These are phyloP conservation scores for Crossocerus cetratus DNA, from an alignment of 2,888 invertebrate genomes.

Conservation along the genomic window DNA sequence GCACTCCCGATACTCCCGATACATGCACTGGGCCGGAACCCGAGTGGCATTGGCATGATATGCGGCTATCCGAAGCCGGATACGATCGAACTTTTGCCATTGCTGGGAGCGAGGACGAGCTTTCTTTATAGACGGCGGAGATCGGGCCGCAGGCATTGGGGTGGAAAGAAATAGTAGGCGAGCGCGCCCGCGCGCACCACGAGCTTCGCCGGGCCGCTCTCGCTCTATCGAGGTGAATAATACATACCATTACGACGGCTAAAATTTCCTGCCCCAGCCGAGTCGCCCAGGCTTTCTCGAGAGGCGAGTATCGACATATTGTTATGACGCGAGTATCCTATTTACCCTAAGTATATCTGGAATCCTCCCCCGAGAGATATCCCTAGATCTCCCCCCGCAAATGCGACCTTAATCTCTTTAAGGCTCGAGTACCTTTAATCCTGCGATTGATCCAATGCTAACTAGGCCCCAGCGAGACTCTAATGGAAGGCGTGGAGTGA, in stretches of 20 bases:
- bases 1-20: not conserved
- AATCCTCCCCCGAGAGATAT: not conserved
- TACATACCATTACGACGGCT: conserved; percentile 54
- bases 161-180: conserved; percentile 30
- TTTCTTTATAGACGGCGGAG: conserved; percentile 37
- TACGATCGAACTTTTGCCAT: conserved; percentile 54
- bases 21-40: not conserved
- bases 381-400: not conserved
- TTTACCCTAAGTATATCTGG: not conserved
- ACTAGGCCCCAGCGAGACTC: not conserved
- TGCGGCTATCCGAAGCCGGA: conserved; percentile 32
- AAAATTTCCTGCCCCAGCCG: conserved; percentile 28
- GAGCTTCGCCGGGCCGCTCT: conserved; percentile 32
- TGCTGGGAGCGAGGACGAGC: conserved; percentile 20
- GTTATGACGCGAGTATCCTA: conserved; percentile 29
- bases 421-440: too few species aligned
- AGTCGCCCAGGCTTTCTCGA: not conserved
- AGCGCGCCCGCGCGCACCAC: conserved; percentile 26
- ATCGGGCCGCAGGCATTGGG: conserved; percentile 17
- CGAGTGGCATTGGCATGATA: conserved; percentile 12
- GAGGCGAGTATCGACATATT: conserved; percentile 36
- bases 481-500: not conserved
- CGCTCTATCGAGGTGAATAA: conserved; percentile 54
- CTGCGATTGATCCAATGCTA: too few species aligned
- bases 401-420: not conserved